A percentile compares a stretch with the other conserved stretches of the same genome.
Conservation (phyloP, 2,888 invertebrate genomes). For the Pandemis heparana region DNA sequence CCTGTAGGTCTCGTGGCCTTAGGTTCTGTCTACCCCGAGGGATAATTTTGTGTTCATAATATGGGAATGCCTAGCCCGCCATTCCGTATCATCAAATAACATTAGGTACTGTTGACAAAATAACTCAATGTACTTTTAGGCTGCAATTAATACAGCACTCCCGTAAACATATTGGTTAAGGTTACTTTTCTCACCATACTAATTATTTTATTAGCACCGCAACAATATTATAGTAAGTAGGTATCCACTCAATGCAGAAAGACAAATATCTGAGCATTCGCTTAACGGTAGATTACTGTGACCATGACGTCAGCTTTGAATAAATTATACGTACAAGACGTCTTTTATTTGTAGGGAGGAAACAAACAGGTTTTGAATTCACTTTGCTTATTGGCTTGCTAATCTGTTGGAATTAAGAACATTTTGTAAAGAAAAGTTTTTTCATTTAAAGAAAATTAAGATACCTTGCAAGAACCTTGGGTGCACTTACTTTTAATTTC, state of each 20-base stretch:
- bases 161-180: background rate
- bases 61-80: background rate
- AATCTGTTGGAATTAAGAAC: conserved; percentile 1
- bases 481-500: background rate
- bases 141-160: background rate
- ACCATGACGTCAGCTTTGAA: conserved; percentile 18
- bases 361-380: conserved; percentile 7
- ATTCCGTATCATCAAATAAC: background rate
- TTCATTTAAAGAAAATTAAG: background rate
- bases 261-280: conserved; percentile 5
- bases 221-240: background rate
- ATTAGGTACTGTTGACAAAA: background rate
- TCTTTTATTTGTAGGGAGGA: conserved; percentile 1
- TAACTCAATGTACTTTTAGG: background rate
- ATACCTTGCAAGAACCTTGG: background rate
- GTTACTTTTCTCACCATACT: background rate
- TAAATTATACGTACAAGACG: conserved; percentile 9
- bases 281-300: conserved; percentile 4
- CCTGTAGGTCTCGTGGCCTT: too few relatives aligned
- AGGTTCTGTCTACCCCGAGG: too few relatives aligned
- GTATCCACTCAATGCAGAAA: background rate
- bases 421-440: background rate
- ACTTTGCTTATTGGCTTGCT: background rate
- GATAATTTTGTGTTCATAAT: background rate
- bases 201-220: background rate